Evolutionary conservation across 92 coral and sea anemone species (phyloP).

Genomic region (Montipora capitata): DNA sequence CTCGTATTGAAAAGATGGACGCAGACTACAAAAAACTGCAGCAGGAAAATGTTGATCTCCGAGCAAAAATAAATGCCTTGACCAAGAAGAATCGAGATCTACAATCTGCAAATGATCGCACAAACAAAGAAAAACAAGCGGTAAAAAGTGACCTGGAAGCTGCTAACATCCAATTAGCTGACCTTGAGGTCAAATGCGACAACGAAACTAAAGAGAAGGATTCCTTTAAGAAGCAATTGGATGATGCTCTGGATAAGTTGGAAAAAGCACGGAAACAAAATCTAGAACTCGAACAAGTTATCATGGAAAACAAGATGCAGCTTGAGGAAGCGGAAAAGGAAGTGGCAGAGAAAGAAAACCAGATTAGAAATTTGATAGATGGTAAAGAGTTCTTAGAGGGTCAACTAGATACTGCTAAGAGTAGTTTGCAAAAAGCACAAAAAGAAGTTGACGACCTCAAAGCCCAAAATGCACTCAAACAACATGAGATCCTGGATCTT

Average conservation of each 20-base stretch:
- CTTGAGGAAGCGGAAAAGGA: constrained; percentile 85
- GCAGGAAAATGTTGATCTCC: constrained; percentile 88
- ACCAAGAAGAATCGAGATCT: constrained; percentile 84
- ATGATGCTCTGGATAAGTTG: constrained; percentile 82
- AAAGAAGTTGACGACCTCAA: constrained; percentile 82
- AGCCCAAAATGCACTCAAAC: constrained; percentile 73
- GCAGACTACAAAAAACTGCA: constrained; percentile 82
- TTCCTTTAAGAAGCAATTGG: constrained; percentile 83
- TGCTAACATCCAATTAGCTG: constrained; percentile 84
- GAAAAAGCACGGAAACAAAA: constrained; percentile 84
- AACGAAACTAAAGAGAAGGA: constrained; percentile 85
- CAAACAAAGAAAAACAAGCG: constrained; percentile 85
- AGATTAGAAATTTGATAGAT: constrained; percentile 76
- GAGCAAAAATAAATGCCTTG: constrained; percentile 81
- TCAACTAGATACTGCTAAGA: constrained; percentile 82
- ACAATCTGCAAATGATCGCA: constrained; percentile 81
- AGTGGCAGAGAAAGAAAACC: constrained; percentile 85
- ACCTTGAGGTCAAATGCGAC: constrained; percentile 79
- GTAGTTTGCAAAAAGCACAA: constrained; percentile 73
- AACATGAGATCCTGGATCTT: constrained; percentile 86
- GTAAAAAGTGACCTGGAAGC: constrained; percentile 75
- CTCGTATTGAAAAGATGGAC: constrained; percentile 88
- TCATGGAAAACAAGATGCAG: constrained; percentile 85
- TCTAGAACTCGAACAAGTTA: constrained; percentile 83
- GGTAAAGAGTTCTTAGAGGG: constrained; percentile 86